These are phyloP conservation scores for Pangasius sanitwongsei DNA, from an alignment of 2,797 vertebrate species.

Conservation along the genomic window DNA sequence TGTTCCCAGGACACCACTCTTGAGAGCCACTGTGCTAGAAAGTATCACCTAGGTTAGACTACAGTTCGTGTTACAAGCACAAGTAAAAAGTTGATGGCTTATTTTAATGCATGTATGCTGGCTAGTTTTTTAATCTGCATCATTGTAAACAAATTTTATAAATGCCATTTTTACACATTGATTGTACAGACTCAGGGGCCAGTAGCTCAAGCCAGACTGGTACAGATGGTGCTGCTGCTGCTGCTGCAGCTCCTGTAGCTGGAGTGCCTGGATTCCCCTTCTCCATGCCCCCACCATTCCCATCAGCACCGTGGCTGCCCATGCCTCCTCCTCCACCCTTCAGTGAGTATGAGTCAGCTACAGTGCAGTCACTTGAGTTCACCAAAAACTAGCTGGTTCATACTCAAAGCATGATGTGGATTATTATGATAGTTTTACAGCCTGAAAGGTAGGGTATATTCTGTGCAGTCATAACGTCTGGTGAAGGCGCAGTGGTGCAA, in stretches of 20 bases:
- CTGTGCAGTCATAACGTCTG: neutral
- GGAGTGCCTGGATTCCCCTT: slow-evolving; percentile 83
- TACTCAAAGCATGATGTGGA: neutral
- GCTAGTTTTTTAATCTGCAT: neutral
- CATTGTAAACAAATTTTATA: neutral
- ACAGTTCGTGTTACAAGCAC: neutral
- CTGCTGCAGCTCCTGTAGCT: slow-evolving; percentile 62
- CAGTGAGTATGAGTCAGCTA: slow-evolving; percentile 69
- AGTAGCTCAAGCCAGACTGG: slow-evolving; percentile 65
- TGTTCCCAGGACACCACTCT: neutral
- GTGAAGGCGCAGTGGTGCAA: neutral
- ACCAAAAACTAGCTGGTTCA: slow-evolving; percentile 13
- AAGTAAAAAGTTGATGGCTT: neutral
- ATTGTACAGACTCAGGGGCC: slow-evolving; percentile 59
- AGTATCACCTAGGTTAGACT: neutral
- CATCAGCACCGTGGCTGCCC: slow-evolving; percentile 84
- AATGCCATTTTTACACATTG: neutral
- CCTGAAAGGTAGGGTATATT: neutral
- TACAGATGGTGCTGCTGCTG: slow-evolving; percentile 62
- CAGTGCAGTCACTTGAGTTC: neutral
- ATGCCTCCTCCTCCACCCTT: slow-evolving; percentile 92
- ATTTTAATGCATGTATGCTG: neutral
- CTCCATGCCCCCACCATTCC: slow-evolving; percentile 82
- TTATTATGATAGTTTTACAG: neutral
- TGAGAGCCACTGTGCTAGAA: neutral